Evolutionary conservation across 1,140 invertebrate species (phyloP), one percentile per base, ranked within the genome.

Genomic region (Popillia japonica): DNA sequence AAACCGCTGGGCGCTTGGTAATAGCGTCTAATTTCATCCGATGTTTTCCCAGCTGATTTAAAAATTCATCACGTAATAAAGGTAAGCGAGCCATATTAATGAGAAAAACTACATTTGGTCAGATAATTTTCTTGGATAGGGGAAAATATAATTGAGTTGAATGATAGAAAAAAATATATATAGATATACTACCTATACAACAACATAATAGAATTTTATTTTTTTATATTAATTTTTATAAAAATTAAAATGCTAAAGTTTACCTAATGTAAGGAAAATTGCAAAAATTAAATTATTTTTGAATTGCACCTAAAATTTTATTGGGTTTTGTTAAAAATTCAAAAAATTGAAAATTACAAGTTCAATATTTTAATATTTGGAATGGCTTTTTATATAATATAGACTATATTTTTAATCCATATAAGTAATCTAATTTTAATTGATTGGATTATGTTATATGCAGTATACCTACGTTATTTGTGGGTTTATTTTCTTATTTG

Each of bases 41-140:
- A 68, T 68, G 11, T 68, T 68, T 68, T 68, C 61, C 61, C 61
- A 68, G 27, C 61, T 11, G 61, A 68, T 68, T 68, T 68, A 68
- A 68, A 68, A 27, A 68, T 68, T 68, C 61, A 68, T 68, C 61
- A 68, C 61, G 22, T 68, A 68, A 68, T 68, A 34, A n/a, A 14
- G 61, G 0, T 6, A 34, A 27, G n/a, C 61, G 61, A 34, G 61
- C 27, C 8, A 34, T 34, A 68, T 68, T 68, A 68, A 68, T 68
- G 61, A 68, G 61, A 68, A 68, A 68, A 68, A 68, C 20, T 22
- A 68, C 61, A 68, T 68, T 68, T 68, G 61, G 20, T 68, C 11
- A 68, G 61, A 68, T 22, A 68, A 68, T 68, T 68, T 68, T 68
- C 61, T 68, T 68, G 22, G 7, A 68, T 68, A 68, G 61, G 8